Evolutionary conservation across 2,888 invertebrate species (phyloP), one percentile per base, ranked within the genome.

Genomic region (Liodrosophila aerea): DNA sequence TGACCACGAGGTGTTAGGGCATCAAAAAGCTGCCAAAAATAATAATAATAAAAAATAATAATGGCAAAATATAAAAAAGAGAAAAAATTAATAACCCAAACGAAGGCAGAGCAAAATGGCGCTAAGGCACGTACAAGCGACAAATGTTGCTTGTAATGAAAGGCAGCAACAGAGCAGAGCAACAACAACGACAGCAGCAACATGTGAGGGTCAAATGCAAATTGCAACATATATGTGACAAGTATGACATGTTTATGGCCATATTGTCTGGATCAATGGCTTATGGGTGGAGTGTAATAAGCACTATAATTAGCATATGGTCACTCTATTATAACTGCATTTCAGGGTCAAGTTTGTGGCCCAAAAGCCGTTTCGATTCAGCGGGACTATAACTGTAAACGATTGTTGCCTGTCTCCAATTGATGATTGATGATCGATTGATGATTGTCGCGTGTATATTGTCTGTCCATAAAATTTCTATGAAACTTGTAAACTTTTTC

Each of bases 201-300:
- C n/a, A n/a, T 68, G 39, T 72, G 69, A 69, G 72, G 82, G 82
- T 81, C 84, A 77, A 77, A 80, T 83, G 78, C 81, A 80, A 78
- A 80, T 80, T 84, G 85, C 80, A 80, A 75, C 80, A 83, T 58
- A 65, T 54, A 18, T 33, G 22, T 43, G 12, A 13, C 27, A 30
- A 46, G 44, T 36, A 11, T 41, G 53, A 64, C 54, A 70, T 37
- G 29, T 51, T 49, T 56, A 51, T 44, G 40, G 15, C 34, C 22
- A 22, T 4, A 22, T 22, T 22, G 22, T 22, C 3, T 5, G 22
- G 22, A 22, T 22, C 22, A 22, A 22, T 22, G 5, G 22, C 41
- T 46, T 12, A 22, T 29, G 12, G 22, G 12, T 37, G n/a, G 11
- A 12, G 22, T 16, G 22, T 16, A 12, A 47, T 64, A 57, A 64